Evolutionary conservation across 2,797 vertebrate species (phyloP).

Genomic region (Gambelia wislizenii): DNA sequence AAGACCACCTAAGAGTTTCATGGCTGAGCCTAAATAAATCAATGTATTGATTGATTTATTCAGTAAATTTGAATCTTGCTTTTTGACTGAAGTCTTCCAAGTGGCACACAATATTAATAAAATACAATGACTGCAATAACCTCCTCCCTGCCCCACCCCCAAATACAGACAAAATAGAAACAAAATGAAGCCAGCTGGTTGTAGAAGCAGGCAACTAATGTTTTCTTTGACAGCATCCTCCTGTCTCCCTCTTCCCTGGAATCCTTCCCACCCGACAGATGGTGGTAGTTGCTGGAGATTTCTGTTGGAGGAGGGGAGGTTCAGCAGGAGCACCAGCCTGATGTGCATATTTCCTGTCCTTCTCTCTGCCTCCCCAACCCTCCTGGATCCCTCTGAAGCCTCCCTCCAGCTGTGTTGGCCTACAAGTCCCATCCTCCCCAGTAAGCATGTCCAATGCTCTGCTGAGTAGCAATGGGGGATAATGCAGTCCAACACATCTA

Average conservation of each 20-base stretch:
- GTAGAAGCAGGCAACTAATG: not conserved
- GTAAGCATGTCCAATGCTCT: not conserved
- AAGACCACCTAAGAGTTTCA: not conserved
- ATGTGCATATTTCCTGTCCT: not conserved
- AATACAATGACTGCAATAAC: not conserved
- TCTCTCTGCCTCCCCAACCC: not conserved
- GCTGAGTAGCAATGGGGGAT: not conserved
- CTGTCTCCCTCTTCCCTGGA: not conserved
- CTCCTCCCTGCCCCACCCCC: not conserved
- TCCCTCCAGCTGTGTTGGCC: too few relatives aligned
- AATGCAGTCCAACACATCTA: too few relatives aligned
- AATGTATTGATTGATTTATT: not conserved
- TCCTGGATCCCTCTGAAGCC: not conserved
- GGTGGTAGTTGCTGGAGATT: not conserved
- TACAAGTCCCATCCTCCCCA: not conserved
- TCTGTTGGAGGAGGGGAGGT: not conserved
- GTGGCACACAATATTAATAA: not conserved
- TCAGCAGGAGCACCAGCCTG: not conserved
- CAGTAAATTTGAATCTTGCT: not conserved
- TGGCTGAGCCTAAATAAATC: not conserved
- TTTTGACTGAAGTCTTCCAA: not conserved
- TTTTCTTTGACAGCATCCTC: too few relatives aligned
- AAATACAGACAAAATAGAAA: not conserved
- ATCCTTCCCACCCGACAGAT: not conserved
- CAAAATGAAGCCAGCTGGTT: slow-evolving; percentile 7